Percentiles rank a stretch among this genome's conserved stretches.
phyloP scores from a whole-genome alignment of 2,888 invertebrate species.

The Clitarchus hookeri region DNA sequence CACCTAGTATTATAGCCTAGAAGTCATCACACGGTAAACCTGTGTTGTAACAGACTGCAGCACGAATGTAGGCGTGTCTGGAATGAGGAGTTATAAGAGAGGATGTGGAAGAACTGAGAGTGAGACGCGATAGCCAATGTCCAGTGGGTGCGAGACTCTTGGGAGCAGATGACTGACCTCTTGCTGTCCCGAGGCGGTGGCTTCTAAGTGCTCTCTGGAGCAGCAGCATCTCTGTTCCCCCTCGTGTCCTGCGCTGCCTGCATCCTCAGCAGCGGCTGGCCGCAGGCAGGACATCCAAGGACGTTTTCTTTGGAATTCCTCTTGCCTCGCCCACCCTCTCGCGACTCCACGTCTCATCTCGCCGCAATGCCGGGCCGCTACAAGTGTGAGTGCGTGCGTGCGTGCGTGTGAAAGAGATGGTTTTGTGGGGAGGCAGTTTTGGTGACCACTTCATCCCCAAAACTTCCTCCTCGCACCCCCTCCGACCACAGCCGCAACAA shows the following conservation, averaged over 20 bases:
- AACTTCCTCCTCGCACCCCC: neutral
- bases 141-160: too few species aligned
- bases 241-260: too few species aligned
- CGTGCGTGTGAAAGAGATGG: neutral
- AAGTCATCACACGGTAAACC: too few species aligned
- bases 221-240: neutral
- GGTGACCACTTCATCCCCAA: conserved; percentile 14
- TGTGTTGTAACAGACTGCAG: too few species aligned
- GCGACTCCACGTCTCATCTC: neutral
- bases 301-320: neutral
- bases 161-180: neutral
- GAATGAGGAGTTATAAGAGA: too few species aligned
- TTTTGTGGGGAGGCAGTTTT: neutral
- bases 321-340: too few species aligned
- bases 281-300: neutral
- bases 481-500: neutral
- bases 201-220: neutral
- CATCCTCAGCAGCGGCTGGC: too few species aligned
- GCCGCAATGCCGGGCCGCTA: neutral
- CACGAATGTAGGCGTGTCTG: too few species aligned
- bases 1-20: too few species aligned
- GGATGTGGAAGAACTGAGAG: too few species aligned
- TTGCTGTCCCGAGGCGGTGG: neutral
- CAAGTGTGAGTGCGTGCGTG: too few species aligned
- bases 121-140: too few species aligned